Evolutionary conservation across 2,888 invertebrate genomes (phyloP), one percentile per base, ranked within the genome.

Genomic region (Agriotes lineatus): DNA sequence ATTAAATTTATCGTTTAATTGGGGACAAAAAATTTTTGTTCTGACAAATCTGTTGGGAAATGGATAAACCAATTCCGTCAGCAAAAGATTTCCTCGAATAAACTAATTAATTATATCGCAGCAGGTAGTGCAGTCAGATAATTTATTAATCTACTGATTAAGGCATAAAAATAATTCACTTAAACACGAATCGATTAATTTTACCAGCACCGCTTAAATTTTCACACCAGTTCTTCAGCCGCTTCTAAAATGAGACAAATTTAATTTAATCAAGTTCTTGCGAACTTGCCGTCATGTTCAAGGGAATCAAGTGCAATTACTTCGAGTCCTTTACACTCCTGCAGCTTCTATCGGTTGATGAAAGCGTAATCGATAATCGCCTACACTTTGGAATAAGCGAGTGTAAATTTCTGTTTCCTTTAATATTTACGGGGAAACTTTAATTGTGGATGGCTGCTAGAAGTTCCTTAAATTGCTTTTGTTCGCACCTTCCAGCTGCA

Each of bases 381-480:
- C 14, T 39, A 14, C 14, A 39, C 5, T 39, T 39, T 39, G 2
- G 14, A 39, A 39, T 12, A 39, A 39, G 14, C 14, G 39, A 14
- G 7, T 25, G 7, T 25, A 25, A 25, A 25, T 25, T 25, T 25
- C 7, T 7, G 7, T 25, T 25, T 4, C 48, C 7, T 12, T 48
- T 42, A 16, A 44, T 44, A 44, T 18, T 44, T 44, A 44, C 18
- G 20, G 18, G 10, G 9, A 44, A 44, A 48, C 22, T 48, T 48
- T 22, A 20, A 22, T 12, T 39, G 14, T 12, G 5, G 14, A 3
- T 20, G 3, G 20, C 1, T 9, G 10, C 10, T 25, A 48, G 22
- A 48, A 48, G 48, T 22, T 22, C n/a, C 9, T 45, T 45, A 45
- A 45, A 45, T 48, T 48, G 12, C 12, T 48, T 22, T 22, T 48